phyloP scores from a whole-genome alignment of 2,113 vertebrate genomes.

The Plotosus lineatus region DNA sequence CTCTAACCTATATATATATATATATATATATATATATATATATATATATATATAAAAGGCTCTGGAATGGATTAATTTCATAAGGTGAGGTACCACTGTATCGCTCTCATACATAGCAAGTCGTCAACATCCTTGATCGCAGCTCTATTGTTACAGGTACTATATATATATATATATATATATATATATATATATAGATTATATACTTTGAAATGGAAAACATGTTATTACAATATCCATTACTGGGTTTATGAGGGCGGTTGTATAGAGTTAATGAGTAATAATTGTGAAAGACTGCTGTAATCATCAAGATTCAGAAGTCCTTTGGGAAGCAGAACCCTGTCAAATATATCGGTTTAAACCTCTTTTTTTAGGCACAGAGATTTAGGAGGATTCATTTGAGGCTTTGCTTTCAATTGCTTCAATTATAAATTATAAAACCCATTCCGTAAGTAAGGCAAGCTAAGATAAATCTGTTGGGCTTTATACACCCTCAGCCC shows the following conservation, averaged over 20 bases:
- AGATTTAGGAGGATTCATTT: not conserved
- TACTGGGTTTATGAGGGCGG: not conserved
- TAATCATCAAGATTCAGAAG: too few relatives aligned
- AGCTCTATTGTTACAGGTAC: not conserved
- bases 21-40: too few relatives aligned
- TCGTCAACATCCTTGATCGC: not conserved
- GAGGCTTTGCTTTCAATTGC: not conserved
- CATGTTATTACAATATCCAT: not conserved
- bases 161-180: too few relatives aligned
- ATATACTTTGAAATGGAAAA: not conserved
- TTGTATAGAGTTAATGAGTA: not conserved
- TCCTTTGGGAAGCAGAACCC: too few relatives aligned
- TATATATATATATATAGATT: too few relatives aligned
- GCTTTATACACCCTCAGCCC: too few relatives aligned
- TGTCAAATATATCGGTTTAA: not conserved
- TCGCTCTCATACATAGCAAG: too few relatives aligned
- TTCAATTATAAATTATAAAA: not conserved
- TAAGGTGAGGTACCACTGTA: too few relatives aligned
- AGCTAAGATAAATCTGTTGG: too few relatives aligned
- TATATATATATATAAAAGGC: too few relatives aligned
- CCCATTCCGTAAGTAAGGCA: too few relatives aligned
- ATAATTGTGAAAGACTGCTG: not conserved
- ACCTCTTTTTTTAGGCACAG: slow-evolving; percentile 4
- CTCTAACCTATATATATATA: too few relatives aligned
- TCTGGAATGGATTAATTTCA: not conserved